Evolutionary conservation across 2,888 invertebrate species (phyloP), one percentile per base, ranked within the genome.

Genomic region (Caenorhabditis macrosperma): DNA sequence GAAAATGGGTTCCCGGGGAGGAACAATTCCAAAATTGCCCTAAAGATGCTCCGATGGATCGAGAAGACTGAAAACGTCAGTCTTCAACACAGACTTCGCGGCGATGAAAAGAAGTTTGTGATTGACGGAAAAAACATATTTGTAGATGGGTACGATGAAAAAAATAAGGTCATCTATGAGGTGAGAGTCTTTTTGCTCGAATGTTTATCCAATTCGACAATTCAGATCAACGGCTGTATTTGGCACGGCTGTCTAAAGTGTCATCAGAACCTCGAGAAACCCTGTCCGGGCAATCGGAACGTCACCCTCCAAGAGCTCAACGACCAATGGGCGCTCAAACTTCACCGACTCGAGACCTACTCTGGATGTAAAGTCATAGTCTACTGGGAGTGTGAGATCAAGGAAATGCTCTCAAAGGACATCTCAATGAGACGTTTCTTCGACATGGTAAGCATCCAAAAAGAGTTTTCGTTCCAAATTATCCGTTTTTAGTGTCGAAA

Each of bases 351-450:
- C n/a, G 10, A 35, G 4, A 15, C 10, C 9, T n/a, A 17, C 6
- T 33, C n/a, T 2, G 63, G 38, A 2, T 38, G 15, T n/a, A 50
- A 3, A 1, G 5, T 63, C 5, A 12, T 26, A 7, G 22, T 22
- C 0, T 15, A 17, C 0, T 63, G 63, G 63, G 63, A 50, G 10
- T 63, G 63, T 35, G 50, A 63, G 5, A 50, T 63, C 1, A 24
- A 50, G 0, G n/a, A 24, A 4, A 22, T n/a, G 35, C 12, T 50
- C 1, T 17, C 12, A n/a, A 35, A 24, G 6, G 33, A 63, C 12
- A 1, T n/a, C 1, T 35, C 33, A 17, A 63, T 63, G 63, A 50
- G 20, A 15, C 33, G 26, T 5, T 63, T 63, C 50, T 50, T 63
- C 9, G 46, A 61, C 1, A 12, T 48, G 17, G 48, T 44, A 35